Evolutionary conservation across 2,113 vertebrate species (phyloP).

Genomic region (Cryptomyrus ogoouensis): DNA sequence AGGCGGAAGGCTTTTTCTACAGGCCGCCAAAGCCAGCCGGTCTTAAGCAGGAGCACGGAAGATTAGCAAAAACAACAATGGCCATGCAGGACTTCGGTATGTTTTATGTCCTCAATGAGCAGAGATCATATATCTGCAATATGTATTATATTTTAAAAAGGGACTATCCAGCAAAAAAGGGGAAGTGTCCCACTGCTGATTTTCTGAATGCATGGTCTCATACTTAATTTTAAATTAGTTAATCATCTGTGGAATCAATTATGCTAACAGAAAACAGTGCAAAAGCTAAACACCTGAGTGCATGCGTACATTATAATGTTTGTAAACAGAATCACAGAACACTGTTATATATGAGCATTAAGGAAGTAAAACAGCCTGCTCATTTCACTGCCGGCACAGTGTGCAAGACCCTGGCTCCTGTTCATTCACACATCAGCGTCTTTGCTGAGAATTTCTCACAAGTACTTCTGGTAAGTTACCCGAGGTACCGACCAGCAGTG

Average conservation of each 20-base stretch:
- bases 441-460: neutral
- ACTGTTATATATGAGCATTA: neutral
- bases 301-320: neutral
- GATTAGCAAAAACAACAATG: constrained; percentile 21
- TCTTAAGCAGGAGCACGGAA: constrained; percentile 3
- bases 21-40: constrained; percentile 17
- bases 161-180: neutral
- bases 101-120: neutral
- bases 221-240: neutral
- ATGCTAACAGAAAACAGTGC: neutral
- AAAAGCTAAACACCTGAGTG: neutral
- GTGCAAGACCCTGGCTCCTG: neutral
- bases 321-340: neutral
- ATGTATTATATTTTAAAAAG: constrained; percentile 27
- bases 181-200: neutral
- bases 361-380: neutral
- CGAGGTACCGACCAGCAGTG: neutral
- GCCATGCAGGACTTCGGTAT: constrained; percentile 5
- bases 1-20: constrained; percentile 11
- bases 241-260: neutral
- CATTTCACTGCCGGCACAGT: neutral
- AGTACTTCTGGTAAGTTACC: neutral
- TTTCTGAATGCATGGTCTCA: neutral
- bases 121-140: constrained; percentile 9
- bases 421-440: neutral